Conservation (phyloP, 2,797 vertebrate species). For the Anguilla anguilla region DNA sequence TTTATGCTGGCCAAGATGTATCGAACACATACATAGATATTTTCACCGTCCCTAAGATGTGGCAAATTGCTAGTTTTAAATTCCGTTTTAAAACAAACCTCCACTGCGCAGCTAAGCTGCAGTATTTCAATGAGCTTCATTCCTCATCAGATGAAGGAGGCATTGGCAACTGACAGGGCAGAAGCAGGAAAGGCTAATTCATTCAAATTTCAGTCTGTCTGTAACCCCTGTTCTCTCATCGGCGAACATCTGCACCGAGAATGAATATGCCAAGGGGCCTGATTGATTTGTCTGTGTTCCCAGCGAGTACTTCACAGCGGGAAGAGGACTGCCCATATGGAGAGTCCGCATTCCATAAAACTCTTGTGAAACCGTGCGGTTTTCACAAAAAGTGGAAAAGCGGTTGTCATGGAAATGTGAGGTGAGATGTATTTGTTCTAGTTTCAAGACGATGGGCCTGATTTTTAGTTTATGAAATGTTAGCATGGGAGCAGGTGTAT, state of each 20-base stretch:
- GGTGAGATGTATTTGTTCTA: not conserved
- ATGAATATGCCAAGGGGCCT: constrained; percentile 36
- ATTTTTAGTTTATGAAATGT: not conserved
- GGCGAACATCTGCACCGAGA: constrained; percentile 28
- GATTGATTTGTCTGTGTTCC: constrained; percentile 41
- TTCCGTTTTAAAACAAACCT: constrained; percentile 3
- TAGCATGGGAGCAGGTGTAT: not conserved
- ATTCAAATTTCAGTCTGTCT: constrained; percentile 17
- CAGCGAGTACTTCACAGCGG: constrained; percentile 27
- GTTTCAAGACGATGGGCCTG: not conserved
- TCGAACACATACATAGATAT: not conserved
- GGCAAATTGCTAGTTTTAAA: not conserved
- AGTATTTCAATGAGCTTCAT: constrained; percentile 17
- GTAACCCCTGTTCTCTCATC: constrained; percentile 13
- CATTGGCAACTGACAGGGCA: constrained; percentile 21
- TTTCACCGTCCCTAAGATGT: not conserved
- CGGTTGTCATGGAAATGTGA: constrained; percentile 8
- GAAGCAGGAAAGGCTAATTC: constrained; percentile 23
- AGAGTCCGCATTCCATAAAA: not conserved
- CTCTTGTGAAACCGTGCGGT: not conserved
- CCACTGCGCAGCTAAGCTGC: not conserved
- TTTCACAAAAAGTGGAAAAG: not conserved
- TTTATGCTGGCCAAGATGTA: not conserved
- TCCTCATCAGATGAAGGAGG: constrained; percentile 29
- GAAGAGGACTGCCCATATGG: constrained; percentile 34